phyloP scores from a whole-genome alignment of 2,888 invertebrate genomes.

The Cerastoderma edule region DNA sequence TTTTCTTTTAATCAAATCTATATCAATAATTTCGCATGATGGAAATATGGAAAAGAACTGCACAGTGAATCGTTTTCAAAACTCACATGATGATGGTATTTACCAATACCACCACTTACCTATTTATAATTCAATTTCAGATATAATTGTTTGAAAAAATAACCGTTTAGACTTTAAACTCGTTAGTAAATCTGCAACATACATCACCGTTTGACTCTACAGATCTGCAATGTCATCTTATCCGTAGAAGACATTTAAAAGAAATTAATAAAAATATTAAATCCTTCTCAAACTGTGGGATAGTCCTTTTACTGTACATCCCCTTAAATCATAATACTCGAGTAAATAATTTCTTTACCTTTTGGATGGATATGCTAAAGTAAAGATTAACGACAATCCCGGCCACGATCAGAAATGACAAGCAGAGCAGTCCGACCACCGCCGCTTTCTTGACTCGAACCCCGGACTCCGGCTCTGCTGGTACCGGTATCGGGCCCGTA shows the following conservation, averaged over 20 bases:
- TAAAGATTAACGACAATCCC: constrained; percentile 9
- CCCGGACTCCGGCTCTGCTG: not conserved
- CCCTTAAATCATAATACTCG: not conserved
- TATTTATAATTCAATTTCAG: too few relatives aligned
- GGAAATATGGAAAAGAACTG: too few relatives aligned
- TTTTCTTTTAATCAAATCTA: too few relatives aligned
- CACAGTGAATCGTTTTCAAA: too few relatives aligned
- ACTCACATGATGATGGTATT: too few relatives aligned
- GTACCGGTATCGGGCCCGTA: not conserved
- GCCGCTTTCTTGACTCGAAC: constrained; percentile 3
- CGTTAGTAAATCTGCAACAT: too few relatives aligned
- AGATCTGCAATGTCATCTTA: not conserved
- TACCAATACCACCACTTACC: too few relatives aligned
- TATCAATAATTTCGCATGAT: too few relatives aligned
- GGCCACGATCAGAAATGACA: not conserved
- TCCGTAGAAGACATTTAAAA: not conserved
- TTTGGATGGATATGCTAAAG: not conserved
- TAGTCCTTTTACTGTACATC: not conserved
- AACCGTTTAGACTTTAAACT: too few relatives aligned
- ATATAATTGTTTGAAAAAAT: too few relatives aligned
- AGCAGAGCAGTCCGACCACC: not conserved
- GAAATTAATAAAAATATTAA: not conserved
- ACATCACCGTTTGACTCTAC: not conserved
- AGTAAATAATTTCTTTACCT: not conserved
- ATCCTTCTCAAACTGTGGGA: not conserved